Percentiles rank a stretch among this genome's conserved stretches.
phyloP scores from a whole-genome alignment of 2,888 invertebrate genomes.

The Pterobdella sp. region DNA sequence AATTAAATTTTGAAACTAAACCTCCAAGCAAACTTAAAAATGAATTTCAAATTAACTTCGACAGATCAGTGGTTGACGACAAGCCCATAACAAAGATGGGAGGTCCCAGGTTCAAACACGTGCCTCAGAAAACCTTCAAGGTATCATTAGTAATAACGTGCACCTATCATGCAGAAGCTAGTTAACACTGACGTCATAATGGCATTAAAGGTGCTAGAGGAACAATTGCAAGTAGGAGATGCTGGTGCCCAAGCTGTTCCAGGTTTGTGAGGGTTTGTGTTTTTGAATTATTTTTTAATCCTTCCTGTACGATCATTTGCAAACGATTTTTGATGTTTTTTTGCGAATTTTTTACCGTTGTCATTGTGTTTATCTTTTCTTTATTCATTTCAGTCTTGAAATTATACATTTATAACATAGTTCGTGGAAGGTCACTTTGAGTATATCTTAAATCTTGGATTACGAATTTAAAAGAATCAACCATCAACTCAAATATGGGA shows the following conservation, averaged over 20 bases:
- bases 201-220: not conserved
- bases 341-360: not conserved
- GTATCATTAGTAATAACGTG: constrained; percentile 32
- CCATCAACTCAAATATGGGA: not conserved
- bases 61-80: constrained; percentile 38
- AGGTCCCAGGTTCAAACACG: constrained; percentile 44
- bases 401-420: not conserved
- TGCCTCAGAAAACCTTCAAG: constrained; percentile 48
- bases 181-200: too few species aligned
- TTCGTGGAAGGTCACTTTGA: not conserved
- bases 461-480: not conserved
- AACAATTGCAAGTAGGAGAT: not conserved
- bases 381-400: not conserved
- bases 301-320: too few species aligned
- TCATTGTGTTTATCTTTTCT: not conserved
- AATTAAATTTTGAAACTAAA: too few species aligned
- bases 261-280: too few species aligned
- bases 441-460: not conserved
- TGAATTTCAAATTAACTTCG: too few species aligned
- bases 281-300: too few species aligned
- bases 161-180: too few species aligned
- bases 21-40: too few species aligned
- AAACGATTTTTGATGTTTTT: not conserved
- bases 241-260: not conserved
- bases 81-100: constrained; percentile 41